Evolutionary conservation across 2,888 invertebrate genomes (phyloP).

Genomic region (Panopea generosa): DNA sequence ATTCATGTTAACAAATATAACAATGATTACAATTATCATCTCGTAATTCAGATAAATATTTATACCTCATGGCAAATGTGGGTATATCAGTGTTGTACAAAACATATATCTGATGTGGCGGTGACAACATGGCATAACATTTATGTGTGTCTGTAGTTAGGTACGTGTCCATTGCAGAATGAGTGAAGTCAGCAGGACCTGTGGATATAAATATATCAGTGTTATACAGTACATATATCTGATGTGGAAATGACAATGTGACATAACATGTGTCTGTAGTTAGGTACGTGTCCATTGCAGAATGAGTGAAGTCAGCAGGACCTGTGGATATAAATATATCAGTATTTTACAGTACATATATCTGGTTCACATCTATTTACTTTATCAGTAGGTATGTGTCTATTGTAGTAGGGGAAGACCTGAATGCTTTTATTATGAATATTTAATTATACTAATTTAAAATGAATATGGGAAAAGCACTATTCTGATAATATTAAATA

Average conservation of each 20-base stretch:
- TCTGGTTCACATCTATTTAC: no score
- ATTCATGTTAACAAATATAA: no score
- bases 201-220: slow-evolving; percentile 19
- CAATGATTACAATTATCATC: no score
- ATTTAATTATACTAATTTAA: no score
- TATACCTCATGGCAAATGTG: slow-evolving; percentile 83
- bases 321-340: slow-evolving; percentile 50
- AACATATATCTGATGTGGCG: slow-evolving; percentile 76
- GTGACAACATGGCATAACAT: slow-evolving; percentile 78
- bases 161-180: slow-evolving; percentile 79
- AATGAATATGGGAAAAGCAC: no score
- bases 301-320: slow-evolving; percentile 75
- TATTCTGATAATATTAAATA: no score
- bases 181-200: slow-evolving; percentile 77
- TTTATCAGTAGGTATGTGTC: no score
- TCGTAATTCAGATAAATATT: no score
- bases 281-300: slow-evolving; percentile 78
- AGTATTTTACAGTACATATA: neutral
- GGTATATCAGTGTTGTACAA: slow-evolving; percentile 76
- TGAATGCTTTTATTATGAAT: no score
- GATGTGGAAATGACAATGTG: slow-evolving; percentile 70
- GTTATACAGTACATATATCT: slow-evolving; percentile 77
- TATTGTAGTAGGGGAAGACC: no score
- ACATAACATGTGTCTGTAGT: slow-evolving; percentile 81
- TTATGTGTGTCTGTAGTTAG: slow-evolving; percentile 80